phyloP scores from a whole-genome alignment of 2,888 invertebrate species.

The Ecliptopera silaceata region DNA sequence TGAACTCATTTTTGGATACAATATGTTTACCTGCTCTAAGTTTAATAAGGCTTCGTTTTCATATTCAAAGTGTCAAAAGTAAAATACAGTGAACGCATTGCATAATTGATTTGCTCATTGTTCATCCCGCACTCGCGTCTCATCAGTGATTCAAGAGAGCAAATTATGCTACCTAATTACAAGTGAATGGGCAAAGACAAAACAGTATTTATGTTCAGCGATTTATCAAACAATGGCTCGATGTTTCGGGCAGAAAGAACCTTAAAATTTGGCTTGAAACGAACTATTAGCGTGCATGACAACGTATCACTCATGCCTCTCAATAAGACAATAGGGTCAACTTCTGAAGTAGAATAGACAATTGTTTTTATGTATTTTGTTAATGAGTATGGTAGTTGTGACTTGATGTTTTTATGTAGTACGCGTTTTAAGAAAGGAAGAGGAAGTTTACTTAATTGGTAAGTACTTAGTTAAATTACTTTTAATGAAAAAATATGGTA shows the following conservation, averaged over 20 bases:
- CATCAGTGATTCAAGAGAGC: constrained; percentile 78
- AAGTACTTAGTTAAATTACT: no score
- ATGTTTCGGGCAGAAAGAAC: constrained; percentile 71
- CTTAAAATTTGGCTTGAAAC: constrained; percentile 74
- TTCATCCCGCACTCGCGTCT: constrained; percentile 60
- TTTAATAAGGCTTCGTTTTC: constrained; percentile 14
- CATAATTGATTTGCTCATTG: constrained; percentile 76
- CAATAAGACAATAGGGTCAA: constrained; percentile 60
- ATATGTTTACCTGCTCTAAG: no score
- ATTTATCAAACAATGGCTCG: constrained; percentile 78
- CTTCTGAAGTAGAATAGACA: constrained; percentile 72
- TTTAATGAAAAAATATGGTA: no score
- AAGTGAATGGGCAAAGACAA: constrained; percentile 76
- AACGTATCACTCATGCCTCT: constrained; percentile 61
- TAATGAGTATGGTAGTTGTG: constrained; percentile 49
- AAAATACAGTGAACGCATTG: constrained; percentile 57
- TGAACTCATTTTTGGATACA: no score
- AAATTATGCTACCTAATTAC: constrained; percentile 82
- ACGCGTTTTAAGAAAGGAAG: constrained; percentile 40
- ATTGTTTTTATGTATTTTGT: constrained; percentile 69
- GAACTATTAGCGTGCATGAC: constrained; percentile 64
- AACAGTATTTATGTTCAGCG: constrained; percentile 79
- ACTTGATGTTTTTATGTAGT: constrained; percentile 3
- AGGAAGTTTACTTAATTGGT: constrained; percentile 32
- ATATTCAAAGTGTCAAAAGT: constrained; percentile 48